Evolutionary conservation across 2,113 vertebrate species (phyloP).

Genomic region (Myotis lucifugus): DNA sequence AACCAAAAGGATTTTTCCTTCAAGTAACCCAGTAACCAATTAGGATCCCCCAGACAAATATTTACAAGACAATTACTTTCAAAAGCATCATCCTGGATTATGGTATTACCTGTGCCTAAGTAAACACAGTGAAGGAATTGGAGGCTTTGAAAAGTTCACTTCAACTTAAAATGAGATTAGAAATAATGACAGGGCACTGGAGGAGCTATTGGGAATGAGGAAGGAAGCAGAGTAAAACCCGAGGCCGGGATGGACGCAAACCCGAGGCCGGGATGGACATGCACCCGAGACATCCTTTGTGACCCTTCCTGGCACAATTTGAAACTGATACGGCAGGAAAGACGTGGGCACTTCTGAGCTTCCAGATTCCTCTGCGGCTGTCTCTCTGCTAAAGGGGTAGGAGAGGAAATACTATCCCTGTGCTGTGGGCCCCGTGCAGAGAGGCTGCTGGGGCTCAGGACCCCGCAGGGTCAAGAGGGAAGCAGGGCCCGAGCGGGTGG

Average conservation of each 20-base stretch:
- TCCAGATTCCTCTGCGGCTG: constrained; percentile 38
- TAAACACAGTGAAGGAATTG: not conserved
- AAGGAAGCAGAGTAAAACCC: constrained; percentile 59
- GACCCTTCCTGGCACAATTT: constrained; percentile 31
- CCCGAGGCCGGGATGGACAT: not conserved
- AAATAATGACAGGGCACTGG: constrained; percentile 47
- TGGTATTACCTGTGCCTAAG: constrained; percentile 36
- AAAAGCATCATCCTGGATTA: not conserved
- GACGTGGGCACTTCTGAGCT: constrained; percentile 21
- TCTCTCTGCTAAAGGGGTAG: not conserved
- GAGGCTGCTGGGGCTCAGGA: not conserved
- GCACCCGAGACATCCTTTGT: not conserved
- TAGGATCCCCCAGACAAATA: constrained; percentile 3
- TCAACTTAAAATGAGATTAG: constrained; percentile 50
- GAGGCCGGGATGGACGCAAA: constrained; percentile 32
- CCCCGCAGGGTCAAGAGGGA: not conserved
- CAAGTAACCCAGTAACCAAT: not conserved
- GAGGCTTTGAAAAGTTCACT: constrained; percentile 56
- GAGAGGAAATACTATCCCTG: constrained; percentile 31
- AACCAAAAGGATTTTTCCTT: not conserved
- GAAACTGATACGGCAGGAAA: constrained; percentile 63
- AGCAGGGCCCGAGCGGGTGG: no score
- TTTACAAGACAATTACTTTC: constrained; percentile 49
- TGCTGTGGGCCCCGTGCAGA: not conserved
- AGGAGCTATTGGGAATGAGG: constrained; percentile 31